Evolutionary conservation across 2,797 vertebrate species (phyloP).

Genomic region (Antrozous pallidus): DNA sequence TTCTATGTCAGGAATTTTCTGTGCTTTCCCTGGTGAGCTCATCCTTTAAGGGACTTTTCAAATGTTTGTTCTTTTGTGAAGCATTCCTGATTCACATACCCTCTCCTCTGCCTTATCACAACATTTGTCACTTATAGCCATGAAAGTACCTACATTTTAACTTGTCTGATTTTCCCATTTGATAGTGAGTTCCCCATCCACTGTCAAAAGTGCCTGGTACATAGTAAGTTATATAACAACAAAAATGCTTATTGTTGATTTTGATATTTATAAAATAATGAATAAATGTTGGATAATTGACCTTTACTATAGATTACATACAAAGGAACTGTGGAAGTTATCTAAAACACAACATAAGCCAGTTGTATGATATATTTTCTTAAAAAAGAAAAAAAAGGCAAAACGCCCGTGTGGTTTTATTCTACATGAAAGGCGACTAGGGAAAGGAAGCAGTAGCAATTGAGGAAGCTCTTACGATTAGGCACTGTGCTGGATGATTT

Average conservation of each 20-base stretch:
- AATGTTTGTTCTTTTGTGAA: background rate
- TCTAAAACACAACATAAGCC: background rate
- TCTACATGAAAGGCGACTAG: background rate
- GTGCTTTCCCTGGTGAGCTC: background rate
- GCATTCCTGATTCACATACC: background rate
- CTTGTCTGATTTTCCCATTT: background rate
- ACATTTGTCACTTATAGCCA: background rate
- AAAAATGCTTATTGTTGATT: constrained; percentile 17
- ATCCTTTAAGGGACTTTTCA: constrained; percentile 5
- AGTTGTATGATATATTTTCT: background rate
- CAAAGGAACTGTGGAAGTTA: background rate
- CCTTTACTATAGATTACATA: background rate
- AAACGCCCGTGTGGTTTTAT: background rate
- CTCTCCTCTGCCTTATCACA: background rate
- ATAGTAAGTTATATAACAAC: background rate
- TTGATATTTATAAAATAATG: constrained; percentile 26
- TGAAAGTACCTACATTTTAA: background rate
- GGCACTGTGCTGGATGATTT: background rate
- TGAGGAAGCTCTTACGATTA: background rate
- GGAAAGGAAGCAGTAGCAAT: background rate
- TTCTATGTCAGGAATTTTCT: background rate
- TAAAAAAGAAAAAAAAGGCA: background rate
- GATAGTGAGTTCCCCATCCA: background rate
- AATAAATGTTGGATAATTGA: background rate
- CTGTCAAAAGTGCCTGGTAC: background rate